Conservation (phyloP, 2,113 vertebrate genomes). For the Forbesichthys agassizii region DNA sequence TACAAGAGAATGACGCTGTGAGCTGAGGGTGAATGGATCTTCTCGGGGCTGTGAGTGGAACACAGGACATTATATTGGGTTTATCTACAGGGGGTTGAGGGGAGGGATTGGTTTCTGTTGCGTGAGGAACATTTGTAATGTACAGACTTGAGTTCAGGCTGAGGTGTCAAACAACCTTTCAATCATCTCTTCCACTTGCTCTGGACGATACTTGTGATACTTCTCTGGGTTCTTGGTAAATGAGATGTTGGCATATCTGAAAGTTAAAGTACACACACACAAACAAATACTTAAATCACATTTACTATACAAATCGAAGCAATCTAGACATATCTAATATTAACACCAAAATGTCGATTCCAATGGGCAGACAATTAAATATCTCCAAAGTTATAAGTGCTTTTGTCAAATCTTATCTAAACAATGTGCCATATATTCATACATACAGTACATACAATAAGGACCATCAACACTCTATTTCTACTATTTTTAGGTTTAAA, state of each 20-base stretch:
- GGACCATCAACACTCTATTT: too few relatives aligned
- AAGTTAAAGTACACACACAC: not conserved
- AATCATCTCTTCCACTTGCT: conserved; percentile 96
- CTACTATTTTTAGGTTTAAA: too few relatives aligned
- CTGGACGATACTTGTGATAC: conserved; percentile 92
- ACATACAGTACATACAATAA: too few relatives aligned
- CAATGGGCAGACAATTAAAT: too few relatives aligned
- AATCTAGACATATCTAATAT: too few relatives aligned
- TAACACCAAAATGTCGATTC: too few relatives aligned
- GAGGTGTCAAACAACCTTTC: conserved; percentile 96
- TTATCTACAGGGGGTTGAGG: not conserved
- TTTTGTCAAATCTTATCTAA: too few relatives aligned
- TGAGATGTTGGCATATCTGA: conserved; percentile 86
- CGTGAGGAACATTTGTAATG: not conserved
- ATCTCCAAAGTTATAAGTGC: too few relatives aligned
- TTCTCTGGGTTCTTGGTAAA: conserved; percentile 98
- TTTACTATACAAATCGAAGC: too few relatives aligned
- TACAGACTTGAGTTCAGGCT: conserved; percentile 66
- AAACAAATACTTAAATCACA: not conserved
- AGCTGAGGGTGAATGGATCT: not conserved
- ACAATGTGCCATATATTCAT: too few relatives aligned
- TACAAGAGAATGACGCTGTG: not conserved
- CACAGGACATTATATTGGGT: too few relatives aligned
- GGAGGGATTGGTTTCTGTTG: not conserved
- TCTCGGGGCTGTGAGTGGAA: not conserved